Evolutionary conservation across 2,888 invertebrate species (phyloP).

Genomic region (Chironomus riparius): DNA sequence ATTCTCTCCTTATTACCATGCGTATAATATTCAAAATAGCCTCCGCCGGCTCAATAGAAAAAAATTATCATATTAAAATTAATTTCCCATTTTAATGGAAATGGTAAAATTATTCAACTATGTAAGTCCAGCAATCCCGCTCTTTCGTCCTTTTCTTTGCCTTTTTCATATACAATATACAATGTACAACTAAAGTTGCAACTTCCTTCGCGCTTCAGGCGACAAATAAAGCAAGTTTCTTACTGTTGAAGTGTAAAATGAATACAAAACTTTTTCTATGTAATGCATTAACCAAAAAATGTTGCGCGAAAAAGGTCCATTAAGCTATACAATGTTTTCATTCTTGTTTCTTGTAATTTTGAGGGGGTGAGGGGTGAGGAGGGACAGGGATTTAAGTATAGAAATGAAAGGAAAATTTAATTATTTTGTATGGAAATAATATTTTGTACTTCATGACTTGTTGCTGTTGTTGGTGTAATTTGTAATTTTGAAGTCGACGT

Average conservation of each 20-base stretch:
- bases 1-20: slow-evolving; percentile 5
- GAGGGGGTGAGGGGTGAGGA: background rate
- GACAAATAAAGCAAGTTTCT: background rate
- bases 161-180: background rate
- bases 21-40: slow-evolving; percentile 21
- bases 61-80: slow-evolving; percentile 27
- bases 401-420: slow-evolving; percentile 3
- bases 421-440: slow-evolving; percentile 27
- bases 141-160: background rate
- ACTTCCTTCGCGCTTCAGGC: background rate
- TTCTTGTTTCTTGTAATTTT: too few species aligned
- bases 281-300: background rate
- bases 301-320: slow-evolving; percentile 21
- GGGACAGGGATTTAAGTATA: background rate
- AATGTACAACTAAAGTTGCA: background rate
- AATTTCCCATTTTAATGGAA: slow-evolving; percentile 27
- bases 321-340: background rate
- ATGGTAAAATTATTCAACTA: slow-evolving; percentile 24
- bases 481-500: slow-evolving; percentile 27
- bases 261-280: background rate
- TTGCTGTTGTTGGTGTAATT: slow-evolving; percentile 26
- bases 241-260: slow-evolving; percentile 22
- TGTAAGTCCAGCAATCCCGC: background rate
- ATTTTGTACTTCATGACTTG: slow-evolving; percentile 28
- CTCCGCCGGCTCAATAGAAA: slow-evolving; percentile 8